Evolutionary conservation across 2,113 vertebrate genomes (phyloP).

Genomic region (Pitta sordida): DNA sequence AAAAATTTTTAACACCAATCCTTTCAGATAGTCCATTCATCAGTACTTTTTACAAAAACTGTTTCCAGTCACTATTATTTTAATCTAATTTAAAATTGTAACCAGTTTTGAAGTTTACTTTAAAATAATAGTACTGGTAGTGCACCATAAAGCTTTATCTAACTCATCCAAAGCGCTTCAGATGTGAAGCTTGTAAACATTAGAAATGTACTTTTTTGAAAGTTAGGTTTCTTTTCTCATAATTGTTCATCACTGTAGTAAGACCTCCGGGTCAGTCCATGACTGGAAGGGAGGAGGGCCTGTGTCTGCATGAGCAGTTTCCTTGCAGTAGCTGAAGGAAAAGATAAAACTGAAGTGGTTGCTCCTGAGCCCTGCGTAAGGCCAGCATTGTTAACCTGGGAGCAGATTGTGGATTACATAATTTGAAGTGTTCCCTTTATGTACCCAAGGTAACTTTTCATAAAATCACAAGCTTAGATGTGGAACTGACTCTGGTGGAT

Average conservation of each 20-base stretch:
- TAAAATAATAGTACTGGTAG: background rate
- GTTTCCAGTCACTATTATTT: background rate
- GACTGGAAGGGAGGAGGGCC: background rate
- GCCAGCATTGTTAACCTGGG: background rate
- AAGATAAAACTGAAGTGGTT: background rate
- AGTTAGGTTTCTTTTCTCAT: accelerated
- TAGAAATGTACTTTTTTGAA: background rate
- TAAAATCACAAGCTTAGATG: background rate
- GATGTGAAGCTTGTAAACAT: slow-evolving; percentile 4
- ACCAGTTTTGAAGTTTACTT: background rate
- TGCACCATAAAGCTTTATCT: background rate
- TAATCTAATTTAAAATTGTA: background rate
- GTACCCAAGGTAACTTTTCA: background rate
- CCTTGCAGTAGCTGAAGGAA: background rate
- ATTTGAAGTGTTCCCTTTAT: background rate
- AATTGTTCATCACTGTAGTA: background rate
- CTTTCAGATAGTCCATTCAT: background rate
- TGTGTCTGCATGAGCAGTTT: background rate
- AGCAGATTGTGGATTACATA: background rate
- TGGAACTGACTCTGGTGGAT: background rate
- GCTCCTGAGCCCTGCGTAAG: background rate
- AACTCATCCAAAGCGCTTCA: background rate
- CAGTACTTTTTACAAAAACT: background rate
- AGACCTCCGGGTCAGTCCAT: background rate
- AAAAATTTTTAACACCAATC: background rate